Evolutionary conservation across 1,140 invertebrate species (phyloP).

Genomic region (Caenorhabditis inopinata): DNA sequence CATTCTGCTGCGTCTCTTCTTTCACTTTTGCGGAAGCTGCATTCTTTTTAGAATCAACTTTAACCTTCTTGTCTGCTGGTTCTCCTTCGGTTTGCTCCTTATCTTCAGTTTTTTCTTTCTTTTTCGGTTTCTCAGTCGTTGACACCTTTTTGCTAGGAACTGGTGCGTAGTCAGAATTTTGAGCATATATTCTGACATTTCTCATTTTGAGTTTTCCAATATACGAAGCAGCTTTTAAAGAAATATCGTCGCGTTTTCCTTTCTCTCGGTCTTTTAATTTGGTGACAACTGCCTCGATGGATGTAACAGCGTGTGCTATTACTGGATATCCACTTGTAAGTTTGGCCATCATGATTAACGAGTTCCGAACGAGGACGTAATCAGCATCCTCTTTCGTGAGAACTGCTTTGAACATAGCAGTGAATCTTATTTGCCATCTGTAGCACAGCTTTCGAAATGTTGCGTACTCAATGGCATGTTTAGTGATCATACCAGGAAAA

Average conservation of each 20-base stretch:
- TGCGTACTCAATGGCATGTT: neutral
- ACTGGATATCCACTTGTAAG: slow-evolving; percentile 21
- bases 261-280: slow-evolving; percentile 36
- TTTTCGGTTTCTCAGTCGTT: neutral
- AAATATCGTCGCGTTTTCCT: slow-evolving; percentile 34
- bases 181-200: neutral
- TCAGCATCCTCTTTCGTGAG: slow-evolving; percentile 14
- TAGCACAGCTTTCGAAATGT: slow-evolving; percentile 26
- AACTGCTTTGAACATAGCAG: neutral
- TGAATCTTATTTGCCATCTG: slow-evolving; percentile 23
- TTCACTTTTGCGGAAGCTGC: neutral
- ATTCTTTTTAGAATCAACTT: neutral
- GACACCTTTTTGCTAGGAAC: neutral
- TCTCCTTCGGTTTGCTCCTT: neutral
- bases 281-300: neutral
- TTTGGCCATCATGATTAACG: slow-evolving; percentile 33
- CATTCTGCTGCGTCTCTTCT: neutral
- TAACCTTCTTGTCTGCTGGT: neutral
- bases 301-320: neutral
- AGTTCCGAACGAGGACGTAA: slow-evolving; percentile 23
- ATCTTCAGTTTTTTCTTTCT: neutral
- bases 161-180: neutral
- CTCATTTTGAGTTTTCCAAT: slow-evolving; percentile 16
- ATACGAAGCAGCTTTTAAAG: slow-evolving; percentile 17
- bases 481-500: slow-evolving; percentile 16